Conservation (phyloP, 2,797 vertebrate species). For the Acropternis orthonyx region DNA sequence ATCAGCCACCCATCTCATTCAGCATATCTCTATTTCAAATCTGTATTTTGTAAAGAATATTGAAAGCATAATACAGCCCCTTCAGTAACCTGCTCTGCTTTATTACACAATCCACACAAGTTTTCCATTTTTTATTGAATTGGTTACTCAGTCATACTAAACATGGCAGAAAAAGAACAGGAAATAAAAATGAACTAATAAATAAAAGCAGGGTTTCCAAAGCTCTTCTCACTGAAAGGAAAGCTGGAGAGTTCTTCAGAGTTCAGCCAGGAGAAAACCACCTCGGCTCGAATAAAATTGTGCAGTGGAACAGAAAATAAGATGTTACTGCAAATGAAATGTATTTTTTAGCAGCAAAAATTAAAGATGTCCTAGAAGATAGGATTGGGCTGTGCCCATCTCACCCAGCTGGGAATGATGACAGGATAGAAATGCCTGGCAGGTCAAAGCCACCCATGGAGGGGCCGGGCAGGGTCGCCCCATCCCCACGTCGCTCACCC, state of each 20-base stretch:
- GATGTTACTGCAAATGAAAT: slow-evolving; percentile 76
- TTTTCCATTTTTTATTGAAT: slow-evolving; percentile 73
- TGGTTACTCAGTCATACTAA: slow-evolving; percentile 77
- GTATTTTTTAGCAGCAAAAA: slow-evolving; percentile 72
- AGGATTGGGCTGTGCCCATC: not conserved
- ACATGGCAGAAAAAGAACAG: slow-evolving; percentile 74
- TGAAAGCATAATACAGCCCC: slow-evolving; percentile 45
- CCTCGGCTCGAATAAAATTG: slow-evolving; percentile 76
- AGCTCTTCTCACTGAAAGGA: slow-evolving; percentile 64
- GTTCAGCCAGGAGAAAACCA: slow-evolving; percentile 70
- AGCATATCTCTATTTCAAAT: slow-evolving; percentile 65
- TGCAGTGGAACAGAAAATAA: slow-evolving; percentile 81
- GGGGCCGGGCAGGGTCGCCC: not conserved
- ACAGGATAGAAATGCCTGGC: slow-evolving; percentile 20
- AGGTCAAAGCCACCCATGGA: not conserved
- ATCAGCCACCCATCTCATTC: slow-evolving; percentile 56
- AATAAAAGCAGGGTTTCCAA: slow-evolving; percentile 67
- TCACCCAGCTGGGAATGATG: not conserved
- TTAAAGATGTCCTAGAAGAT: slow-evolving; percentile 63
- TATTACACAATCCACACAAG: slow-evolving; percentile 68
- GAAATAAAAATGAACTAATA: slow-evolving; percentile 66
- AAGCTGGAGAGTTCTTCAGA: slow-evolving; percentile 67
- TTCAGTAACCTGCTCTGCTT: slow-evolving; percentile 59
- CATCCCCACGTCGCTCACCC: not conserved
- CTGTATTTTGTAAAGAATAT: slow-evolving; percentile 72